These are phyloP conservation scores for Cavia porcellus DNA, from an alignment of 2,113 vertebrate species.

Conservation along the genomic window DNA sequence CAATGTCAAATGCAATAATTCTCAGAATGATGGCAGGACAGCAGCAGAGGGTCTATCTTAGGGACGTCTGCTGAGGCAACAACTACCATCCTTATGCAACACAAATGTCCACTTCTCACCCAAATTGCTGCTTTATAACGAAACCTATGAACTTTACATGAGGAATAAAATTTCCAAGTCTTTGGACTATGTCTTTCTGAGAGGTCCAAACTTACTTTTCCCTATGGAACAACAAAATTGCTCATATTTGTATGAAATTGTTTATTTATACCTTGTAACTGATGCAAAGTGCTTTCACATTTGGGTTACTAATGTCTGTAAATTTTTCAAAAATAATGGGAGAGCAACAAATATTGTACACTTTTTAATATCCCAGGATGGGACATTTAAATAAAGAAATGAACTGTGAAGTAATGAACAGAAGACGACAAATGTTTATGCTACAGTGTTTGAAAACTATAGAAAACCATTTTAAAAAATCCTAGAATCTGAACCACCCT, in stretches of 20 bases:
- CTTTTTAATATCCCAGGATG: not conserved
- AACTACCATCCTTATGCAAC: not conserved
- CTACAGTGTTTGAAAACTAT: not conserved
- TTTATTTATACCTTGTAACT: not conserved
- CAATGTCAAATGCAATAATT: not conserved
- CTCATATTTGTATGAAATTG: not conserved
- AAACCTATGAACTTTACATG: not conserved
- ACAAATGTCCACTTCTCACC: not conserved
- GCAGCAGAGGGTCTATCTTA: not conserved
- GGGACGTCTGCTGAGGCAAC: not conserved
- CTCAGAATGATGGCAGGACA: not conserved
- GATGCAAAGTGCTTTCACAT: not conserved
- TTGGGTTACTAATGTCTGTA: not conserved
- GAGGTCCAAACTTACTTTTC: not conserved
- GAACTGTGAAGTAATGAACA: not conserved
- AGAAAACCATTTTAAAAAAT: not conserved
- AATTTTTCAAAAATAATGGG: constrained; percentile 33
- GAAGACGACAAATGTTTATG: not conserved
- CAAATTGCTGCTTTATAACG: not conserved
- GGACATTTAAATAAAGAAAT: not conserved
- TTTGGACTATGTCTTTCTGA: not conserved
- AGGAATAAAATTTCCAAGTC: not conserved
- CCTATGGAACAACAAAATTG: not conserved
- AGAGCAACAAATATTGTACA: not conserved
- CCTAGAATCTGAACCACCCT: not conserved